A percentile compares a stretch with the other conserved stretches of the same genome.
Evolutionary conservation across 2,113 vertebrate genomes (phyloP).

Genomic region (Myotis davidii): DNA sequence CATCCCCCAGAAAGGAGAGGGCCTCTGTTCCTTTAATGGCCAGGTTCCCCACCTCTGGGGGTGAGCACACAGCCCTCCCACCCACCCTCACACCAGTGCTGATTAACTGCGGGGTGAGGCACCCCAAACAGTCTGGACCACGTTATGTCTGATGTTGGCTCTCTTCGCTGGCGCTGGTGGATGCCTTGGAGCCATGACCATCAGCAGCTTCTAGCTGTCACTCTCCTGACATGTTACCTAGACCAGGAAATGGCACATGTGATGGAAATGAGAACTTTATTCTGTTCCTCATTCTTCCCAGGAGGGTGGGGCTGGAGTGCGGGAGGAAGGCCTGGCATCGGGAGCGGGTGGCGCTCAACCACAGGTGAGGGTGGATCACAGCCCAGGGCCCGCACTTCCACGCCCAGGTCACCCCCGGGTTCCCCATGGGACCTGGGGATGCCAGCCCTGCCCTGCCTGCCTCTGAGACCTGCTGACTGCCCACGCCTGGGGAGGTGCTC

Average conservation of each 20-base stretch:
- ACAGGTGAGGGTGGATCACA: fast-evolving
- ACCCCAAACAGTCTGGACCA: slow-evolving; percentile 81
- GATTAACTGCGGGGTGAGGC: slow-evolving; percentile 87
- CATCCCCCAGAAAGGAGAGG: not conserved
- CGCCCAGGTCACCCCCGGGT: not conserved
- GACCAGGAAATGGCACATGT: slow-evolving; percentile 85
- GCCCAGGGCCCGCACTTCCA: not conserved
- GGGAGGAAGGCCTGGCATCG: not conserved
- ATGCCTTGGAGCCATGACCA: slow-evolving; percentile 84
- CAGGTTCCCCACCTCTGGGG: slow-evolving; percentile 42
- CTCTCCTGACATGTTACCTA: slow-evolving; percentile 85
- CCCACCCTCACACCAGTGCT: slow-evolving; percentile 79
- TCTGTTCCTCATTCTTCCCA: slow-evolving; percentile 55
- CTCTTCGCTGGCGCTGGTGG: slow-evolving; percentile 83
- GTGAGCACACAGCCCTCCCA: slow-evolving; percentile 70
- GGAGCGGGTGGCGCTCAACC: not conserved
- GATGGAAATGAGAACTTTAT: slow-evolving; percentile 85
- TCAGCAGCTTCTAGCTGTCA: slow-evolving; percentile 86
- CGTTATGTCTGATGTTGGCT: slow-evolving; percentile 85
- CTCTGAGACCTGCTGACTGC: not conserved
- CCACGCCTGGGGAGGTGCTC: not conserved
- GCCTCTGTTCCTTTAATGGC: slow-evolving; percentile 83
- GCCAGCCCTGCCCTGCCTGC: not conserved
- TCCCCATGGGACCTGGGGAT: not conserved
- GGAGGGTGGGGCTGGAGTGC: slow-evolving; percentile 49